These are phyloP conservation scores for Drosophila ustulata DNA, from an alignment of 2,888 invertebrate species.

Conservation along the genomic window DNA sequence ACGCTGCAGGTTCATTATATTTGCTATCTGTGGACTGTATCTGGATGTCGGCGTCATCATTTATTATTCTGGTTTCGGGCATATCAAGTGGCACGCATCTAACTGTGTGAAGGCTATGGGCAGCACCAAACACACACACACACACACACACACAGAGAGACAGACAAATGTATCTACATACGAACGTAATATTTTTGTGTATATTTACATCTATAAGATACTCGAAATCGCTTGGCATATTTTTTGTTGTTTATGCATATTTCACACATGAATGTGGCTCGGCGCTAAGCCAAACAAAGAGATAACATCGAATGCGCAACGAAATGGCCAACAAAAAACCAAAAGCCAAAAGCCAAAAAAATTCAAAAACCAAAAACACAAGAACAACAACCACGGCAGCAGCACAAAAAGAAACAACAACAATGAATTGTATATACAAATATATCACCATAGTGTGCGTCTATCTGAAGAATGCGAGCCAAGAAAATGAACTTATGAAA, in stretches of 20 bases:
- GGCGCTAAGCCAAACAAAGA: constrained; percentile 56
- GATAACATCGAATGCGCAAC: constrained; percentile 49
- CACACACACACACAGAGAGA: background rate
- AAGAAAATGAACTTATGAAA: constrained; percentile 25
- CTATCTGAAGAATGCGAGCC: constrained; percentile 45
- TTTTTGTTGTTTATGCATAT: constrained; percentile 75
- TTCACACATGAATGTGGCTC: constrained; percentile 65
- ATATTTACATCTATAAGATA: constrained; percentile 70
- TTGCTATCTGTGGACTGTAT: constrained; percentile 25
- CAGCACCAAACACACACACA: constrained; percentile 18
- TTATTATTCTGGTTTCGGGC: constrained; percentile 77
- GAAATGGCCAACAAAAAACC: constrained; percentile 14
- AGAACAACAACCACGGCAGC: constrained; percentile 8
- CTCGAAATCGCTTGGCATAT: constrained; percentile 64
- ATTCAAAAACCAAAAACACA: constrained; percentile 19
- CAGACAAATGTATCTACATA: constrained; percentile 10
- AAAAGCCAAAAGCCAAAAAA: constrained; percentile 22
- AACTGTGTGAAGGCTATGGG: constrained; percentile 74
- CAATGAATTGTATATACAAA: constrained; percentile 18
- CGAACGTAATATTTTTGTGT: constrained; percentile 33
- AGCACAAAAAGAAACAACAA: constrained; percentile 19
- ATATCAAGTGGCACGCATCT: constrained; percentile 79
- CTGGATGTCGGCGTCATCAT: constrained; percentile 63
- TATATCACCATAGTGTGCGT: constrained; percentile 24
- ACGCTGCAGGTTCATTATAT: constrained; percentile 60